phyloP scores from a whole-genome alignment of 2,888 invertebrate species.

The Dexiosoma caninum region DNA sequence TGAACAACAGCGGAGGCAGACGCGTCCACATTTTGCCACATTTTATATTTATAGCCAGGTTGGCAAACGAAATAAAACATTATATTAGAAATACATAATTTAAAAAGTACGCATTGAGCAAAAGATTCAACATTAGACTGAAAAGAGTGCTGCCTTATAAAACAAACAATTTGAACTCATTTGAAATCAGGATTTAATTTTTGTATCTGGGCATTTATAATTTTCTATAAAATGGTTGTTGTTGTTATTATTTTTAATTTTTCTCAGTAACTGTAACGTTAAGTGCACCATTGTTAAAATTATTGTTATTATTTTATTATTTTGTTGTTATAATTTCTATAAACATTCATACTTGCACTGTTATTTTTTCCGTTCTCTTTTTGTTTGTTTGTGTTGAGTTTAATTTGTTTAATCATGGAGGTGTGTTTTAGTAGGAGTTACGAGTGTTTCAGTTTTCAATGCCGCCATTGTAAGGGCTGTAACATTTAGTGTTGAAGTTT shows the following conservation, averaged over 20 bases:
- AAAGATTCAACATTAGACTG: neutral
- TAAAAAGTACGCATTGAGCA: neutral
- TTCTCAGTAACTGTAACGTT: constrained; percentile 17
- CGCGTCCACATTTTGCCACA: constrained; percentile 15
- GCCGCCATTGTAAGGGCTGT: constrained; percentile 30
- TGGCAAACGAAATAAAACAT: neutral
- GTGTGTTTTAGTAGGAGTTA: constrained; percentile 56
- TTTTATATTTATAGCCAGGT: constrained; percentile 40
- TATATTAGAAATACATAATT: constrained; percentile 4
- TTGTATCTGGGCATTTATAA: too few species aligned
- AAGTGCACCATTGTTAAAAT: constrained; percentile 40
- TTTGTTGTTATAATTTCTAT: constrained; percentile 22
- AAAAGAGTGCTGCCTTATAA: too few species aligned
- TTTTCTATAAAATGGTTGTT: too few species aligned
- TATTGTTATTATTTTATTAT: constrained; percentile 49
- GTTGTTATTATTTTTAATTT: neutral
- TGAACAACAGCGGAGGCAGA: neutral
- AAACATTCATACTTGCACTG: neutral
- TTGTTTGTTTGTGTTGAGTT: constrained; percentile 48
- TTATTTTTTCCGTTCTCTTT: neutral
- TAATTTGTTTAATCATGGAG: constrained; percentile 59
- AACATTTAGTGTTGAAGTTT: constrained; percentile 26
- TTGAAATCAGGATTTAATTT: too few species aligned
- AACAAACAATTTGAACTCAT: too few species aligned
- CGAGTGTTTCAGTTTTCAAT: constrained; percentile 28